Base-by-base conservation (phyloP, 2,888 invertebrate species). In the Philonicus albiceps region DNA sequence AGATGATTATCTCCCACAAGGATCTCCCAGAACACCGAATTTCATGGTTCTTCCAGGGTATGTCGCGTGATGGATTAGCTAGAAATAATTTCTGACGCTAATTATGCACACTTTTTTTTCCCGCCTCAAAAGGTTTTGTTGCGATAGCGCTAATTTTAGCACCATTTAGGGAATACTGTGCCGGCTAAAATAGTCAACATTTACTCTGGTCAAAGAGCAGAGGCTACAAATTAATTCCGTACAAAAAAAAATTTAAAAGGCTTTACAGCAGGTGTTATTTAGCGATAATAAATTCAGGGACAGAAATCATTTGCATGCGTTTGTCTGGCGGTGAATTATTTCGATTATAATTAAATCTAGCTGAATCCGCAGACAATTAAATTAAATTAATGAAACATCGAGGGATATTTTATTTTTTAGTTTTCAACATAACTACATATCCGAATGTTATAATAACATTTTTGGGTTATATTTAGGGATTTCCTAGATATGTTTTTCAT, bases 81-180 rank as follows among this genome's bases (percentile, higher is more conserved):
- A 30, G 84, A 73, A 84, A 43, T 84, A 84, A 84, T 84, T 84
- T 40, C 40, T 73, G 43, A 16, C 37, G 43, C 30, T 73, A 84
- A 84, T 73, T 73, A 73, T 27, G 40, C n/a, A n/a, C n/a, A 83
- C 19, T 31, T 80, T 81, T 55, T 11, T 37, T 37, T 11, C 11
- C 8, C 13, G n/a, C n/a, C 49, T 4, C 5, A 6, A 49, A 49
- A 49, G 1, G 1, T 5, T n/a, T 16, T n/a, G 49, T n/a, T 49
- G 7, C n/a, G 49, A 49, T 49, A 49, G 49, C 49, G 49, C 49
- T 49, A n/a, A n/a, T 49, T 49, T 49, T 49, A 49, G 49, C 49
- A 49, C 49, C n/a, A 16, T 16, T 7, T 5, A n/a, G 49, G 7
- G 7, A n/a, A 49, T 49, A 49, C n/a, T n/a, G n/a, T 49, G 1